Conservation (phyloP, 2,113 vertebrate species). For the Lepus americanus region DNA sequence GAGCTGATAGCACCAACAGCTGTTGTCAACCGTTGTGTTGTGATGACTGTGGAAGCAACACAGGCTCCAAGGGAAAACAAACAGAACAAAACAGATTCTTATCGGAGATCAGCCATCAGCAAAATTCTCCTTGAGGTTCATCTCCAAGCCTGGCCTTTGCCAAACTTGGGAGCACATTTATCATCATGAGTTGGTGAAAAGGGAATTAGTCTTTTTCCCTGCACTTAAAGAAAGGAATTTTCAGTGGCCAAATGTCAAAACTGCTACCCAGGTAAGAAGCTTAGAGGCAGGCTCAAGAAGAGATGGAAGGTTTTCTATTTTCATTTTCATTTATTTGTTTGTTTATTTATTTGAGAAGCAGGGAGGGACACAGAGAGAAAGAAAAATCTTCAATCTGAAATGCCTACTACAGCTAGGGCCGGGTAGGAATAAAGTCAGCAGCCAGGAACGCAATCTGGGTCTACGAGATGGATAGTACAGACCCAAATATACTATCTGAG, state of each 20-base stretch:
- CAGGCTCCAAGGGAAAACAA: background rate
- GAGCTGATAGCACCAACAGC: background rate
- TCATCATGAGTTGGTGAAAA: conserved; percentile 27
- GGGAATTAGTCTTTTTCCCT: background rate
- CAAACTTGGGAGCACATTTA: background rate
- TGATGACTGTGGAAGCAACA: background rate
- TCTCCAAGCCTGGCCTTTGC: conserved; percentile 10
- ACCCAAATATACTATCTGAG: no score
- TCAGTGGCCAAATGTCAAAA: conserved; percentile 41
- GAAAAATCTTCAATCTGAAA: no score
- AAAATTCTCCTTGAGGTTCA: background rate
- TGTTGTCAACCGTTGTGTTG: background rate
- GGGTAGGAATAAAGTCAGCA: no score
- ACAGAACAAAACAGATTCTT: background rate
- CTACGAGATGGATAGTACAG: no score
- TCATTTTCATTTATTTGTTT: no score
- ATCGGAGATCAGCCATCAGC: background rate
- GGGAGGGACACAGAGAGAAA: no score
- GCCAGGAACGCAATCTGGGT: no score
- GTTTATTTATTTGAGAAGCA: no score
- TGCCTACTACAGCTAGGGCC: no score
- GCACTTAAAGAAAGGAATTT: conserved; percentile 41
- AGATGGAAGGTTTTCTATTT: background rate
- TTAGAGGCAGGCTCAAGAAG: background rate
- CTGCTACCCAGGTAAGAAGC: background rate